Evolutionary conservation across 2,113 vertebrate species (phyloP).

Genomic region (Plecturocebus donacophilus): DNA sequence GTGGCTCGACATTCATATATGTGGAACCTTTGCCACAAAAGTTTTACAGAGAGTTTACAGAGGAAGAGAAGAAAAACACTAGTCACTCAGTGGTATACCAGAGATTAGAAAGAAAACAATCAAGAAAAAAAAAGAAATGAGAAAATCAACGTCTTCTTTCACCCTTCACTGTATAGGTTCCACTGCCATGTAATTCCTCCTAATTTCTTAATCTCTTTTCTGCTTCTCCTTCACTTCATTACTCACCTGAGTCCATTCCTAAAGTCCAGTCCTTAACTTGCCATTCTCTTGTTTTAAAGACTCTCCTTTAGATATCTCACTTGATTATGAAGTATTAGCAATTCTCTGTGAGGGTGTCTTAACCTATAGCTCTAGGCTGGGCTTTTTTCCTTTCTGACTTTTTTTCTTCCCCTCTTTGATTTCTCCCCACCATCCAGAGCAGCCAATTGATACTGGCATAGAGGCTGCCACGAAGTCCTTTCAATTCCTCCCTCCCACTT

Average conservation of each 20-base stretch:
- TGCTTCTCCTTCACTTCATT: neutral
- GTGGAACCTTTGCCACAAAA: neutral
- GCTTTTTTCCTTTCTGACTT: neutral
- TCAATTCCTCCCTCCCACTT: neutral
- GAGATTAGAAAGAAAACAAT: neutral
- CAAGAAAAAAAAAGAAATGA: neutral
- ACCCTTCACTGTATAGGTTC: neutral
- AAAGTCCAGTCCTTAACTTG: neutral
- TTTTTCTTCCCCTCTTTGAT: neutral
- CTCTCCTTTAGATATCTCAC: neutral
- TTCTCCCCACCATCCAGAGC: no score
- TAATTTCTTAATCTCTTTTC: neutral
- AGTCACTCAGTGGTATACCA: neutral
- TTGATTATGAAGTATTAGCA: neutral
- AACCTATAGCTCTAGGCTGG: neutral
- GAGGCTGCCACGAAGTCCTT: neutral
- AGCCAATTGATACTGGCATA: neutral
- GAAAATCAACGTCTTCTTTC: neutral
- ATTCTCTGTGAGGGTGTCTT: neutral
- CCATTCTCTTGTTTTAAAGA: neutral
- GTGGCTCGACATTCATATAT: neutral
- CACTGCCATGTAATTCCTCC: fast-evolving
- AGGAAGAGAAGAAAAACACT: neutral
- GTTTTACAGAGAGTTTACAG: neutral
- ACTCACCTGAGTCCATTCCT: neutral